Conservation (phyloP, 2,797 vertebrate genomes). For the Lepus oiostolus region DNA sequence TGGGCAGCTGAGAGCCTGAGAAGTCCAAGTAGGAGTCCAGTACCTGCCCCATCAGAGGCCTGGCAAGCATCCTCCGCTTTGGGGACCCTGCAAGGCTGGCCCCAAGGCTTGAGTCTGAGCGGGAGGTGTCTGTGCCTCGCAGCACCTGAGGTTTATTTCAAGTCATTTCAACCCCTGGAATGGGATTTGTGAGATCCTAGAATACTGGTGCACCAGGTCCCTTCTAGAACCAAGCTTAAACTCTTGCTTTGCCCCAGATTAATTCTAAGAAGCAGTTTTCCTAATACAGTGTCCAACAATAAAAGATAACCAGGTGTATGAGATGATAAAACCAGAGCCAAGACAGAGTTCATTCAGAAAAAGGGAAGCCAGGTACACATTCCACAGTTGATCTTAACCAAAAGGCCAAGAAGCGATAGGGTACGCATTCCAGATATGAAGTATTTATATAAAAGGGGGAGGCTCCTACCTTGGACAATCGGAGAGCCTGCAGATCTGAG, state of each 20-base stretch:
- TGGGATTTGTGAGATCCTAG: background rate
- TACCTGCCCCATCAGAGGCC: too few species aligned
- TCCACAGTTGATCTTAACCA: too few species aligned
- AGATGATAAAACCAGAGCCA: background rate
- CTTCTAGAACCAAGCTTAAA: background rate
- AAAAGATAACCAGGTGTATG: background rate
- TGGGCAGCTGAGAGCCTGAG: background rate
- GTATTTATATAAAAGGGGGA: background rate
- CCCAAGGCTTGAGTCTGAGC: background rate
- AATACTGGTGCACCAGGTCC: background rate
- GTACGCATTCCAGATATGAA: background rate
- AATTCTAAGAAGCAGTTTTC: conserved; percentile 33
- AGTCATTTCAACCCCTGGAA: background rate
- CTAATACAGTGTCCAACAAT: background rate
- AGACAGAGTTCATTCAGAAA: background rate
- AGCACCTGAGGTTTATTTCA: background rate
- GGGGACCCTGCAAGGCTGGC: background rate
- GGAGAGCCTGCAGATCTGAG: background rate
- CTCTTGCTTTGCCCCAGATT: background rate
- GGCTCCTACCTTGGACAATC: background rate
- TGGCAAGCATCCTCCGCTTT: background rate
- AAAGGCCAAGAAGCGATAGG: too few species aligned
- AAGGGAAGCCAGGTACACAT: background rate
- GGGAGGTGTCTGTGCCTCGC: background rate
- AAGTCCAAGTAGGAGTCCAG: background rate